phyloP scores from a whole-genome alignment of 2,113 vertebrate species.

The Chloebia gouldiae region DNA sequence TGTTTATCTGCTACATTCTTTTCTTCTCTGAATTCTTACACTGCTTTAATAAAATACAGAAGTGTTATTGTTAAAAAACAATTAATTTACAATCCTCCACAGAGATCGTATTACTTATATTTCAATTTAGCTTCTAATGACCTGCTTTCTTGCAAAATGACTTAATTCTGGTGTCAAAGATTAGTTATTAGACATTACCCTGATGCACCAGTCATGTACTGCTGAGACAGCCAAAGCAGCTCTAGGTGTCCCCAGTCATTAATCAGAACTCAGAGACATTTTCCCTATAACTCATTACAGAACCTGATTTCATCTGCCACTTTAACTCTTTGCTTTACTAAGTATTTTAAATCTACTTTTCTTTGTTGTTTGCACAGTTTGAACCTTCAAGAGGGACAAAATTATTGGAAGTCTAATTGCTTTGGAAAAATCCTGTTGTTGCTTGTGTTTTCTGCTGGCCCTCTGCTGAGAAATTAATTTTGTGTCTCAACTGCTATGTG shows the following conservation, averaged over 20 bases:
- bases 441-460: neutral
- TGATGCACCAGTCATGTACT: slow-evolving; percentile 68
- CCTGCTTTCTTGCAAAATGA: slow-evolving; percentile 81
- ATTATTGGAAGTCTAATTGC: neutral
- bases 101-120: slow-evolving; percentile 84
- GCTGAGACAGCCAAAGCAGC: slow-evolving; percentile 75
- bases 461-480: neutral
- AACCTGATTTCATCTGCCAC: neutral
- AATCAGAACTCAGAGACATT: slow-evolving; percentile 69
- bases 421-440: neutral
- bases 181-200: slow-evolving; percentile 81
- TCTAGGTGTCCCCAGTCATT: slow-evolving; percentile 73
- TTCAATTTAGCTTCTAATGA: slow-evolving; percentile 86
- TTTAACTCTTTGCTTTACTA: slow-evolving; percentile 28
- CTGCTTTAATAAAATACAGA: slow-evolving; percentile 91
- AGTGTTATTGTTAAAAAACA: slow-evolving; percentile 92
- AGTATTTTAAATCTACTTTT: neutral
- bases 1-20: slow-evolving; percentile 93
- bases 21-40: slow-evolving; percentile 82
- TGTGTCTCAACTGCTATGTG: neutral
- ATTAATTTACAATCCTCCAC: slow-evolving; percentile 91
- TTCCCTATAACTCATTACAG: slow-evolving; percentile 70
- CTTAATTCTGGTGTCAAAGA: slow-evolving; percentile 84
- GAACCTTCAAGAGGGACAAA: neutral
- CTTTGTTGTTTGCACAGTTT: neutral